Conservation (phyloP, 2,113 vertebrate genomes). For the Coracopsis vasa region DNA sequence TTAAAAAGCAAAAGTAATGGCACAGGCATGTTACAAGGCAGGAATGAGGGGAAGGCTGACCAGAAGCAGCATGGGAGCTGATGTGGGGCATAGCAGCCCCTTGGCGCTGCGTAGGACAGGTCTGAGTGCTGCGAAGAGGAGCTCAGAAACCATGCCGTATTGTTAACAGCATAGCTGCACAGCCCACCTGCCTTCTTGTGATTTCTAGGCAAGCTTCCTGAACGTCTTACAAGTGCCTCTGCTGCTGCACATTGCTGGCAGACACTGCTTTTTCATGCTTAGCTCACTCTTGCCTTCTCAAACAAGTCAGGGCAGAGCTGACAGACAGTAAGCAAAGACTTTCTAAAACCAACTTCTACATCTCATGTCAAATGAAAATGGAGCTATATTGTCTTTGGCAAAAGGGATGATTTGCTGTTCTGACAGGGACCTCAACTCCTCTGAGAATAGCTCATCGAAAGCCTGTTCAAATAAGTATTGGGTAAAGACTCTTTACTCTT, state of each 20-base stretch:
- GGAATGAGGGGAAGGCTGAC: neutral
- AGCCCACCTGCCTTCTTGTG: neutral
- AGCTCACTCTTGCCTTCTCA: neutral
- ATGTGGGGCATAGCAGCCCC: neutral
- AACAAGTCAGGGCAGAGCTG: neutral
- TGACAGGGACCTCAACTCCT: neutral
- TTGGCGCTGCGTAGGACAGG: neutral
- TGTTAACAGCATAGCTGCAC: neutral
- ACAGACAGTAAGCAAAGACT: neutral
- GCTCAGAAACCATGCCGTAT: neutral
- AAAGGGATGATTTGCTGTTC: neutral
- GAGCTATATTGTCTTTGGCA: neutral
- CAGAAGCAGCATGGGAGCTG: neutral
- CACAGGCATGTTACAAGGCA: fast-evolving
- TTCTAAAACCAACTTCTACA: fast-evolving
- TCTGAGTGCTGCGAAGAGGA: neutral
- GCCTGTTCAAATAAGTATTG: neutral
- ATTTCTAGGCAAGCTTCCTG: neutral
- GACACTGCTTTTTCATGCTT: neutral
- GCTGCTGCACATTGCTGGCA: fast-evolving
- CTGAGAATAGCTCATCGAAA: neutral
- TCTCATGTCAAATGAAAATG: neutral
- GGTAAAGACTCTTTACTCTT: neutral
- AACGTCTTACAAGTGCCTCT: neutral
- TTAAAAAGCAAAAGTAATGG: neutral